Base-by-base conservation (phyloP, 2,797 vertebrate species). In the Poeciliopsis turneri region DNA sequence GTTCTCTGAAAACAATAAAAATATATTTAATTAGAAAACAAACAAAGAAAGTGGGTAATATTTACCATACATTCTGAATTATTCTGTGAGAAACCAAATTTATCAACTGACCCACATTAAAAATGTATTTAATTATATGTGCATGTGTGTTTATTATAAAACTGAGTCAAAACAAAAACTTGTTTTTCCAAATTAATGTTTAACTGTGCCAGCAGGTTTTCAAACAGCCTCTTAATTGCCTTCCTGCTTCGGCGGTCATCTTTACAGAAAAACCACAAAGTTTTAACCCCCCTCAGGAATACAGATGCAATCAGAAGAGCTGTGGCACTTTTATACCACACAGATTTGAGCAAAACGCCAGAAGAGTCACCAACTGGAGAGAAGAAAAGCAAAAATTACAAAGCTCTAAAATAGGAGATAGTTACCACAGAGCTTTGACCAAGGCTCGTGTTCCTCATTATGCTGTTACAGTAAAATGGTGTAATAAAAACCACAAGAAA, bases 201-300 rank as follows among this genome's bases (percentile, higher is more conserved):
- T 66, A 79, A 45, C 76, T 12, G 57, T 82, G 49, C 72, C 79
- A 82, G 55, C 49, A 23, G 49, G 51, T 82, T 86, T 80, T 78
- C 3, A 76, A 78, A 75, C 71, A 39, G 28, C 73, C 46, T 77
- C 39, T 78, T 80, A 8, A 81, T 77, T 23, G 73, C 39, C 78
- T 80, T 75, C 74, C 77, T 84, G 75, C 75, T 76, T 57, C 23
- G n/a, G 9, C 79, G 87, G 46, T 87, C 76, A 88, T 88, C 86
- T 79, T 77, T 76, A 78, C 75, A 74, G 66, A 84, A 57, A 72
- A 83, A 83, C 90, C 79, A 66, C 87, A 88, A 69, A 83, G 75
- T 83, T 80, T 86, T 61, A 51, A 39, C 74, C 77, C 83, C 85
- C 68, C 0, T 12, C n/a, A 36, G 33, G 23, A 76, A 73, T 71